Evolutionary conservation across 2,113 vertebrate species (phyloP).

Genomic region (Brachyhypopomus occidentalis): DNA sequence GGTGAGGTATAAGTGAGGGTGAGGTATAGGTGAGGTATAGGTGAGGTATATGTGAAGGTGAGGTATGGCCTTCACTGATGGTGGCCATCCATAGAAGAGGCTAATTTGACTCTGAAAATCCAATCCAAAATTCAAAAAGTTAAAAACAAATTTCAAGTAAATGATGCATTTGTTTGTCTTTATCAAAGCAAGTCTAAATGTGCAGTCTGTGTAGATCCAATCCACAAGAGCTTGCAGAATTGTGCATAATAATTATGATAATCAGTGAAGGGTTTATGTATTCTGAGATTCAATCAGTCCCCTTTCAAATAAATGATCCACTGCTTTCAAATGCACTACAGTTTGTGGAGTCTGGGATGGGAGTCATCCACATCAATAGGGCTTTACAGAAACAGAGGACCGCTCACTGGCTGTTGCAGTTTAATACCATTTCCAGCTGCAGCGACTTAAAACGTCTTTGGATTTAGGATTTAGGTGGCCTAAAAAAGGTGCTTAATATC

Average conservation of each 20-base stretch:
- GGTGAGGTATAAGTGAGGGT: no score
- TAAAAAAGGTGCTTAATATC: background rate
- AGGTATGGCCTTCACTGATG: no score
- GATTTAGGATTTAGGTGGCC: background rate
- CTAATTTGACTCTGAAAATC: no score
- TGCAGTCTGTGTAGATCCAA: background rate
- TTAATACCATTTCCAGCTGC: background rate
- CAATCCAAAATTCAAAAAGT: no score
- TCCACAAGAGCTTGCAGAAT: constrained; percentile 43
- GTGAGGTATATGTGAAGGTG: no score
- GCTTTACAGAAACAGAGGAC: constrained; percentile 31
- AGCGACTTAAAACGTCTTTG: background rate
- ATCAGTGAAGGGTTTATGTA: constrained; percentile 44
- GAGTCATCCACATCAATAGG: constrained; percentile 45
- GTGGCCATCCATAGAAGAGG: no score
- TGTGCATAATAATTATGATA: constrained; percentile 51
- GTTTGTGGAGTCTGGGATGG: constrained; percentile 49
- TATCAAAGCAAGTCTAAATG: constrained; percentile 8
- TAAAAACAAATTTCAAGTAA: no score
- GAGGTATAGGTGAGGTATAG: no score
- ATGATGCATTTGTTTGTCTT: constrained; percentile 4
- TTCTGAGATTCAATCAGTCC: constrained; percentile 50
- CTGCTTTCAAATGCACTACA: constrained; percentile 37
- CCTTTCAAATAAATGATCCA: constrained; percentile 47
- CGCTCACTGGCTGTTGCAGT: constrained; percentile 11